Conservation (phyloP, 2,888 invertebrate genomes). For the Syrista parreyssii region DNA sequence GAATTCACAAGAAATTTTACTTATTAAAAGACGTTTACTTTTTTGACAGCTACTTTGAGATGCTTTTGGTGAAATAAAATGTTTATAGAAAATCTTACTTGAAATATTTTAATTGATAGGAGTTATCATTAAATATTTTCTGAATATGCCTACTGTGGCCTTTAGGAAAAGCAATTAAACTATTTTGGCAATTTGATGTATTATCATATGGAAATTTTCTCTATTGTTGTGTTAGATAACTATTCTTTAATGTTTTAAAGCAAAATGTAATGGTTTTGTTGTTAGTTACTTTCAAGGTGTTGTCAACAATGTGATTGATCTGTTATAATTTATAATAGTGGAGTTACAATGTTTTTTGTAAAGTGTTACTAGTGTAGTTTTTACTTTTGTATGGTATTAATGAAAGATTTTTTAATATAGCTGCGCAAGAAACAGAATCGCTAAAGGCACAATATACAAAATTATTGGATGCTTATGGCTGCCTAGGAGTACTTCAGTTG, state of each 20-base stretch:
- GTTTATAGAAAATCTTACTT: background rate
- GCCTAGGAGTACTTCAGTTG: conserved; percentile 91
- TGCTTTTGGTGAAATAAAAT: background rate
- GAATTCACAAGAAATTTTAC: background rate
- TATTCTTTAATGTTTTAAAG: background rate
- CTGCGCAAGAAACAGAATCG: conserved; percentile 87
- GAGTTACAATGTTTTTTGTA: background rate
- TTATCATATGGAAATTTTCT: background rate
- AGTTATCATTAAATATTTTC: background rate
- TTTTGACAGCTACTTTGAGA: background rate
- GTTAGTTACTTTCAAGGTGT: background rate
- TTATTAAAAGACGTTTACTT: background rate
- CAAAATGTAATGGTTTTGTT: background rate
- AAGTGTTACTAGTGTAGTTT: conserved; percentile 4
- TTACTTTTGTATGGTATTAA: background rate
- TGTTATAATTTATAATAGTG: background rate
- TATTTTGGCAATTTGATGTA: background rate
- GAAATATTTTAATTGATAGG: background rate
- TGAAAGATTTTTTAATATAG: conserved; percentile 58
- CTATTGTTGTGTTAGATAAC: background rate
- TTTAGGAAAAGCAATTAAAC: background rate
- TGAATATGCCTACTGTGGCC: background rate
- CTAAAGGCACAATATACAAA: conserved; percentile 91
- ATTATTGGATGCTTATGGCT: conserved; percentile 94
- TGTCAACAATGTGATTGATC: background rate